Evolutionary conservation across 2,113 vertebrate genomes (phyloP).

Genomic region (Perca fluviatilis): DNA sequence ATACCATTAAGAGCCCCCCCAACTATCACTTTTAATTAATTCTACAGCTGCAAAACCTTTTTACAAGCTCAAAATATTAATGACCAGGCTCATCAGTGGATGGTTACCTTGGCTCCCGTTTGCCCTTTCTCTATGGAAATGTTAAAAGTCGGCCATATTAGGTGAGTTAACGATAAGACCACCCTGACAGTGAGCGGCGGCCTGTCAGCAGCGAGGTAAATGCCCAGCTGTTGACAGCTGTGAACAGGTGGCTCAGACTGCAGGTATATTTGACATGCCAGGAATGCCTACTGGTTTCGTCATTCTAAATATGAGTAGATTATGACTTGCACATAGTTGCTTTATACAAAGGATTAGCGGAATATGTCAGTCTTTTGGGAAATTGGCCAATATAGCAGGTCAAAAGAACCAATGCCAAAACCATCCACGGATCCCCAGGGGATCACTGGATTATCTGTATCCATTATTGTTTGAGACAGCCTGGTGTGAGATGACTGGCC

Average conservation of each 20-base stretch:
- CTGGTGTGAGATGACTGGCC: not conserved
- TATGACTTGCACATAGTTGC: slow-evolving; percentile 66
- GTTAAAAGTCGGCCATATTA: slow-evolving; percentile 49
- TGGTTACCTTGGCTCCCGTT: slow-evolving; percentile 33
- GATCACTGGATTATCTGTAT: not conserved
- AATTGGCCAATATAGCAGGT: slow-evolving; percentile 35
- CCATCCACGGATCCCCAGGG: not conserved
- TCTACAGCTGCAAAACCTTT: no score
- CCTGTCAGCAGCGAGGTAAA: slow-evolving; percentile 69
- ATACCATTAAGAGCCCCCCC: slow-evolving; percentile 24
- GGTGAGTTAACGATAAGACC: slow-evolving; percentile 58
- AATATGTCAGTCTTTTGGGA: slow-evolving; percentile 50
- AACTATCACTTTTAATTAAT: slow-evolving; percentile 1
- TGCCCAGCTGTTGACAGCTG: slow-evolving; percentile 78
- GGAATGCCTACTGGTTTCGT: slow-evolving; percentile 69
- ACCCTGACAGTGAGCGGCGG: slow-evolving; percentile 55
- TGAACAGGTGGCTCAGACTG: slow-evolving; percentile 75
- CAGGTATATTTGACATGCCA: slow-evolving; percentile 72
- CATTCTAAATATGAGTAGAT: slow-evolving; percentile 60
- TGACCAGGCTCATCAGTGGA: slow-evolving; percentile 13
- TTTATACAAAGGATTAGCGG: slow-evolving; percentile 34
- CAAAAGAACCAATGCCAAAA: slow-evolving; percentile 27
- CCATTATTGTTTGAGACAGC: not conserved
- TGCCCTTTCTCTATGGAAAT: slow-evolving; percentile 47
- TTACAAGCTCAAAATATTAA: no score